Conservation (phyloP, 2,888 invertebrate genomes). For the Amorpha juglandis region DNA sequence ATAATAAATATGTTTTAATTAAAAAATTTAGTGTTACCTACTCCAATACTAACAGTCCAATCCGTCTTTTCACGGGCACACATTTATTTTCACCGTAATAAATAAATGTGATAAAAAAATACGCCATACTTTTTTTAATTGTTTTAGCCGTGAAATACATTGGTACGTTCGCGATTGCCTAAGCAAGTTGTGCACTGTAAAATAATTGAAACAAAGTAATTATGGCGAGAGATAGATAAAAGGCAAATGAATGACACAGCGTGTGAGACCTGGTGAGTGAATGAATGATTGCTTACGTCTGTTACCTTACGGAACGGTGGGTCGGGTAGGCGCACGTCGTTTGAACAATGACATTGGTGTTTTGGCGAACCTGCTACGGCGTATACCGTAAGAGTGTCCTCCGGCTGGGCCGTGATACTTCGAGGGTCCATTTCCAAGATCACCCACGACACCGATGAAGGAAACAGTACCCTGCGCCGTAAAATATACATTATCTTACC, state of each 20-base stretch:
- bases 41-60: too few species aligned
- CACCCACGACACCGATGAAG: constrained; percentile 94
- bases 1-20: too few species aligned
- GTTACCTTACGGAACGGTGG: constrained; percentile 78
- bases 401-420: constrained; percentile 96
- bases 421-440: constrained; percentile 96
- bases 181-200: background rate
- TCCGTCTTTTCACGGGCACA: too few species aligned
- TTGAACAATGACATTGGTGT: constrained; percentile 65
- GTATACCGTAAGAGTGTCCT: constrained; percentile 91
- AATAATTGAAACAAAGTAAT: background rate
- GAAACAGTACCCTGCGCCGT: constrained; percentile 90
- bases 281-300: constrained; percentile 56
- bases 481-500: too few species aligned
- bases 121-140: too few species aligned
- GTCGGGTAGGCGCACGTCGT: constrained; percentile 55
- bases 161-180: too few species aligned
- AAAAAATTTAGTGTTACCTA: too few species aligned
- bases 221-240: background rate
- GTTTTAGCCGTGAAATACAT: too few species aligned
- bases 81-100: too few species aligned
- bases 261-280: constrained; percentile 33
- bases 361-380: constrained; percentile 71
- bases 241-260: constrained; percentile 20
- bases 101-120: too few species aligned